Conservation (phyloP, 2,113 vertebrate species). For the Nothobranchius kuhntae region DNA sequence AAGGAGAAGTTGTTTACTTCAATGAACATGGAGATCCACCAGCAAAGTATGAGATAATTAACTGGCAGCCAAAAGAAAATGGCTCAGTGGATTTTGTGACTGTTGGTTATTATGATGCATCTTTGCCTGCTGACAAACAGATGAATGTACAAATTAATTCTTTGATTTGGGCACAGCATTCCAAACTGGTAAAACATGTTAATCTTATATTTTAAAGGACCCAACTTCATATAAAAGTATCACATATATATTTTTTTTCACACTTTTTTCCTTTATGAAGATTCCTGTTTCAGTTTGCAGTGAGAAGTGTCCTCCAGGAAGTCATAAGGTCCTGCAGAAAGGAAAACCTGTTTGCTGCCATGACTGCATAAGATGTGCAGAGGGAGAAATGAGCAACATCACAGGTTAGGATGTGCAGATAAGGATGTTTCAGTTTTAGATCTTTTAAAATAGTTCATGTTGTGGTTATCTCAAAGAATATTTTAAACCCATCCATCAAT, state of each 20-base stretch:
- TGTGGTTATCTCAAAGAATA: too few species aligned
- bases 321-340: too few species aligned
- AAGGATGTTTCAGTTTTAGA: too few species aligned
- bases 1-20: conserved; percentile 72
- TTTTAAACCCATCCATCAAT: too few species aligned
- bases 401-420: too few species aligned
- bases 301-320: conserved; percentile 63
- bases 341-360: too few species aligned
- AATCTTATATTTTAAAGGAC: too few species aligned
- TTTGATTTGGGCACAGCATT: conserved; percentile 66
- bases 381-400: too few species aligned
- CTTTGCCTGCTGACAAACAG: conserved; percentile 54
- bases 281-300: conserved; percentile 74
- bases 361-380: too few species aligned
- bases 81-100: conserved; percentile 65
- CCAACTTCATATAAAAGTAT: too few species aligned
- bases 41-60: conserved; percentile 76
- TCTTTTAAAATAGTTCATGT: too few species aligned
- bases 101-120: conserved; percentile 72
- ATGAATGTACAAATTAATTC: conserved; percentile 55
- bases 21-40: conserved; percentile 70
- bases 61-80: conserved; percentile 67
- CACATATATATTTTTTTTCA: neutral
- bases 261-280: conserved; percentile 19
- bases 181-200: conserved; percentile 39